phyloP scores from a whole-genome alignment of 2,113 vertebrate species.

The Zonotrichia leucophrys region DNA sequence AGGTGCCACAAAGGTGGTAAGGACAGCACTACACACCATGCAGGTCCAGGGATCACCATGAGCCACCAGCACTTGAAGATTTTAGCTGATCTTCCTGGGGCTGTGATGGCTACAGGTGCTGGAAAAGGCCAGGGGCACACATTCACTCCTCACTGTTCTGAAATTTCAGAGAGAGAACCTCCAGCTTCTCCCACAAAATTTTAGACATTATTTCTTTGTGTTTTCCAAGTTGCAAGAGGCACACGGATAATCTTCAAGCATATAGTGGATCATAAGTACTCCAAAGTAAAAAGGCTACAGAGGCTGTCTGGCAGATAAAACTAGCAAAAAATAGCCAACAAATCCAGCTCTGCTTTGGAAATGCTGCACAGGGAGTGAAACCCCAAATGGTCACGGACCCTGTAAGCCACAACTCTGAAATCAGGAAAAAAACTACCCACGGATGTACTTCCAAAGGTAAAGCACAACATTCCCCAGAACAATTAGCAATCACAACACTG shows the following conservation, averaged over 20 bases:
- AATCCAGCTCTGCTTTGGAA: not conserved
- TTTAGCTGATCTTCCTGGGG: not conserved
- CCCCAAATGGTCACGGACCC: not conserved
- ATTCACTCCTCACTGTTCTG: rapidly evolving
- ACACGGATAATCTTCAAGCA: not conserved
- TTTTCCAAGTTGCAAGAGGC: not conserved
- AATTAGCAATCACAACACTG: constrained; percentile 26
- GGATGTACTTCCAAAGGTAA: not conserved
- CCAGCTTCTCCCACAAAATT: not conserved
- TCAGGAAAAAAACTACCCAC: not conserved
- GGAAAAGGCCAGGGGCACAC: not conserved
- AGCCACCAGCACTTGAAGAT: rapidly evolving
- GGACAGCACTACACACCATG: not conserved
- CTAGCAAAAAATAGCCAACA: not conserved
- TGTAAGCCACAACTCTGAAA: not conserved
- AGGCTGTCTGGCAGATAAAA: not conserved
- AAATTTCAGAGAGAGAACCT: not conserved
- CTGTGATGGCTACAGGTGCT: not conserved
- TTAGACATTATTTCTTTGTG: not conserved
- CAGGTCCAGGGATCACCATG: not conserved
- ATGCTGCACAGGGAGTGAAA: not conserved
- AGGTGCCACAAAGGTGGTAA: not conserved
- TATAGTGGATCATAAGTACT: not conserved
- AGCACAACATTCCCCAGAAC: not conserved
- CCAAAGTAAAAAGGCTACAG: not conserved